A percentile compares a stretch with the other conserved stretches of the same genome.
Evolutionary conservation across 2,113 vertebrate genomes (phyloP).

Genomic region (Coptodon bakossiorum): DNA sequence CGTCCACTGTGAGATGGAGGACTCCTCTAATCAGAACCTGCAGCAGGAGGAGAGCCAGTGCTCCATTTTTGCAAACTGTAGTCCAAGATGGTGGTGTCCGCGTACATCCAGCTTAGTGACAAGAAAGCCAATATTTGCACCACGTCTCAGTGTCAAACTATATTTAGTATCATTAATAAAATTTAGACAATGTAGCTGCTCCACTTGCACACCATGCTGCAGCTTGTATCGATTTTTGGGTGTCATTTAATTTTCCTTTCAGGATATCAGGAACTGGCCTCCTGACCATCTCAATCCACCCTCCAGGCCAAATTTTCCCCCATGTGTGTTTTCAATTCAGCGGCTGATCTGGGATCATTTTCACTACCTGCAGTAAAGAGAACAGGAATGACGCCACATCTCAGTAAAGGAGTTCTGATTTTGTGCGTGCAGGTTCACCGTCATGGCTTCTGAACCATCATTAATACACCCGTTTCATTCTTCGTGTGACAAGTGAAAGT

Average conservation of each 20-base stretch:
- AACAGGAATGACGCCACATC: neutral
- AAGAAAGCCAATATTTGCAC: neutral
- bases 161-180: neutral
- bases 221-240: accelerated
- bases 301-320: neutral
- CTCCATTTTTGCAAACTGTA: neutral
- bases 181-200: accelerated
- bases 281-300: neutral
- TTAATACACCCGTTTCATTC: accelerated
- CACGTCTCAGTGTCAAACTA: accelerated
- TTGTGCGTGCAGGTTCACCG: neutral
- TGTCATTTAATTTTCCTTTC: accelerated
- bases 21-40: neutral
- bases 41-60: neutral
- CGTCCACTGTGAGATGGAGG: neutral
- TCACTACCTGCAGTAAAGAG: neutral
- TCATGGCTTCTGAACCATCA: neutral
- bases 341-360: neutral
- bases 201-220: neutral
- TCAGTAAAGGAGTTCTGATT: accelerated
- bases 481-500: neutral
- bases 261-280: neutral
- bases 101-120: accelerated
- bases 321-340: accelerated
- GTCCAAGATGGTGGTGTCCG: accelerated